These are phyloP conservation scores for Moxostoma hubbsi DNA, from an alignment of 2,797 vertebrate genomes.

Conservation along the genomic window DNA sequence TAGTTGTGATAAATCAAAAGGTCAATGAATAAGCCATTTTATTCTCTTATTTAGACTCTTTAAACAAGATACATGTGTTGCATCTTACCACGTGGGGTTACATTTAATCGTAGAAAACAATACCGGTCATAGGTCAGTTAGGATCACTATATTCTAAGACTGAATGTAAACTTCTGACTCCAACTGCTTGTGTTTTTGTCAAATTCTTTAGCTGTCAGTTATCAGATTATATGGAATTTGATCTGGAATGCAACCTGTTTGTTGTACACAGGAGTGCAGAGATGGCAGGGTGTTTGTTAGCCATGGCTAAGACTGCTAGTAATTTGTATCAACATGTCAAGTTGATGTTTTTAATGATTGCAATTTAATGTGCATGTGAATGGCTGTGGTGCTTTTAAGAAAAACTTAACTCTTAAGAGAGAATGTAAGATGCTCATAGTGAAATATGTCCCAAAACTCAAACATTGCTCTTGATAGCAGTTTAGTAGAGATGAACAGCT, in stretches of 20 bases:
- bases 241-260: background rate
- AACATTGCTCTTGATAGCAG: background rate
- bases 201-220: background rate
- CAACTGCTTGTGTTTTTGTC: too few species aligned
- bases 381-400: background rate
- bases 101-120: background rate
- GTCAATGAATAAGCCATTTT: background rate
- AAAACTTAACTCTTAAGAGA: background rate
- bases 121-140: too few species aligned
- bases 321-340: background rate
- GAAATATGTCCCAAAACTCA: background rate
- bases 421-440: background rate
- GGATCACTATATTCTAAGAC: background rate
- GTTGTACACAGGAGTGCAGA: background rate
- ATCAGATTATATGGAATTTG: background rate
- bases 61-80: background rate
- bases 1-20: background rate
- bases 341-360: background rate
- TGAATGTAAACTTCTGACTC: background rate
- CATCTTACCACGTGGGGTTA: background rate
- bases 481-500: slow-evolving; percentile 10
- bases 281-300: background rate
- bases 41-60: background rate
- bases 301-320: background rate
- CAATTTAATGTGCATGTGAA: background rate